Conservation (phyloP, 2,113 vertebrate species). For the Equus quagga region DNA sequence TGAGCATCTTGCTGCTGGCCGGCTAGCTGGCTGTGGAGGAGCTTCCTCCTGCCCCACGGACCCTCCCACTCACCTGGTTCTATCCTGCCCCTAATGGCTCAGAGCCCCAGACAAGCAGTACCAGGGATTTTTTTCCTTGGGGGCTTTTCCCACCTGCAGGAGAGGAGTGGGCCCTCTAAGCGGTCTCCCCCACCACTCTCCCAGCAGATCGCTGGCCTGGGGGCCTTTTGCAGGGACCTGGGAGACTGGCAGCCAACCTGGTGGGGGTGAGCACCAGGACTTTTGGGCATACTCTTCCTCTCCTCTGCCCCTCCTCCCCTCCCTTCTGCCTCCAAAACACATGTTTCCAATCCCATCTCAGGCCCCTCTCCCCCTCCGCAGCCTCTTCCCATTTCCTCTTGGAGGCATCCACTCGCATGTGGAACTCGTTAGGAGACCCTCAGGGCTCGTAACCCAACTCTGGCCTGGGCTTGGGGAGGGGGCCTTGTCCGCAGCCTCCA, state of each 20-base stretch:
- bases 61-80: background rate
- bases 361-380: conserved; percentile 37
- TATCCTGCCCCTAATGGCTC: background rate
- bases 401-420: conserved; percentile 58
- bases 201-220: background rate
- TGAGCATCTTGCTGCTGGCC: background rate
- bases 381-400: conserved; percentile 77
- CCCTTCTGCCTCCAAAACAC: conserved; percentile 55
- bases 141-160: conserved; percentile 16
- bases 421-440: conserved; percentile 79
- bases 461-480: conserved; percentile 21
- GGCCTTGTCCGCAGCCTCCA: background rate
- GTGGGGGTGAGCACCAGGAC: background rate
- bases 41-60: background rate
- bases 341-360: conserved; percentile 72
- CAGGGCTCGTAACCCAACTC: conserved; percentile 70
- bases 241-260: background rate
- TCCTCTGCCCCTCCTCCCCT: background rate
- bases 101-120: background rate
- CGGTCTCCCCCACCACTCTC: background rate
- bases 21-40: background rate
- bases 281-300: background rate
- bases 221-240: background rate
- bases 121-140: background rate
- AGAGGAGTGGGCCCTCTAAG: background rate